Conservation (phyloP, 2,113 vertebrate genomes). For the Tragelaphus imberbis region DNA sequence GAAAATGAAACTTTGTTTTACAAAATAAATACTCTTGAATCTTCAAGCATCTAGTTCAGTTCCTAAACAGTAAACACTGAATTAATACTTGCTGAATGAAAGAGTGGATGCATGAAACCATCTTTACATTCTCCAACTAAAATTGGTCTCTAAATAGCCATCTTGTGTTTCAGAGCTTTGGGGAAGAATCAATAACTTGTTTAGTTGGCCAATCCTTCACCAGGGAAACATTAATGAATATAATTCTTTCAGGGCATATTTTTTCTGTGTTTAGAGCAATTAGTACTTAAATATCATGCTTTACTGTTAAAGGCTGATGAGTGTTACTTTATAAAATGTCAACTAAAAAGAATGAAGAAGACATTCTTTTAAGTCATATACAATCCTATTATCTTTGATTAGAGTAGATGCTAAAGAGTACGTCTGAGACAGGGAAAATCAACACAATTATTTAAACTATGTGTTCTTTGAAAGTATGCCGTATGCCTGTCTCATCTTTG, state of each 20-base stretch:
- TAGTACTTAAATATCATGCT: neutral
- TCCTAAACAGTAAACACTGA: neutral
- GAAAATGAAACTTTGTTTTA: neutral
- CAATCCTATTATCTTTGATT: neutral
- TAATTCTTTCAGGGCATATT: neutral
- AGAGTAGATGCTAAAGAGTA: neutral
- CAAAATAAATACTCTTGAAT: neutral
- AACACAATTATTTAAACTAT: neutral
- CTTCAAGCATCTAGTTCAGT: neutral
- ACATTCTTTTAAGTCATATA: neutral
- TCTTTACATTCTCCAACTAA: neutral
- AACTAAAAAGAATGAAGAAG: neutral
- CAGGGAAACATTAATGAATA: neutral
- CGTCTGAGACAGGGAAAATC: neutral
- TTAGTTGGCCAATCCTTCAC: neutral
- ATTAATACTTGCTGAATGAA: neutral
- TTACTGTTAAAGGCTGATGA: neutral
- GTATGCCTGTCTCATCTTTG: neutral
- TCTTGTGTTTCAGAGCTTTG: neutral
- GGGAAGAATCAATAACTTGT: neutral
- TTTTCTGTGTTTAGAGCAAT: constrained; percentile 11
- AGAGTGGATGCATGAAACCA: neutral
- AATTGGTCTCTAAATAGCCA: neutral
- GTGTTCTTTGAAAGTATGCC: neutral
- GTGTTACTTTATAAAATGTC: neutral